phyloP scores from a whole-genome alignment of 1,140 invertebrate genomes.

The Eufriesea mexicana region DNA sequence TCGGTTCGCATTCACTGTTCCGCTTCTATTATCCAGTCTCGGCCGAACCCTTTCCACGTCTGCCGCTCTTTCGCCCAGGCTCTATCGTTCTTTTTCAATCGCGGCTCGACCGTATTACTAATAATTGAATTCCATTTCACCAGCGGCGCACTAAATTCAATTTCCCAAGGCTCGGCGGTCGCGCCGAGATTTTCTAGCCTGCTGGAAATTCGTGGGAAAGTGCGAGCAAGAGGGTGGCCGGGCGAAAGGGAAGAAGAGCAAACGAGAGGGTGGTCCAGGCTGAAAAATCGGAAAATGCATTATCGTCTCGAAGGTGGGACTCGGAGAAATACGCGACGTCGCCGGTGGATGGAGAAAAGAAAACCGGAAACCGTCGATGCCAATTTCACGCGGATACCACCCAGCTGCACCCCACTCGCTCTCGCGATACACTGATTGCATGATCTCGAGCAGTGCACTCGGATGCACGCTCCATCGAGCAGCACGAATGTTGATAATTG shows the following conservation, averaged over 20 bases:
- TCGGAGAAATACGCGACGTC: conserved; percentile 7
- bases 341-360: background rate
- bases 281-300: conserved; percentile 46
- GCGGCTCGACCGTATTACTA: conserved; percentile 61
- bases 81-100: conserved; percentile 57
- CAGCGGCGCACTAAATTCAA: conserved; percentile 63
- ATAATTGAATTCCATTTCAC: conserved; percentile 70
- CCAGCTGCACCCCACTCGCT: background rate
- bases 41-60: background rate
- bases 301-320: background rate
- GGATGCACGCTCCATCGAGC: conserved; percentile 7
- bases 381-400: background rate
- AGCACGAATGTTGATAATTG: conserved; percentile 28
- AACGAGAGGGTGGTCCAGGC: background rate
- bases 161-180: conserved; percentile 55
- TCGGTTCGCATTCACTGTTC: conserved; percentile 24
- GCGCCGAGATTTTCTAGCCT: conserved; percentile 51
- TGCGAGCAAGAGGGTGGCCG: background rate
- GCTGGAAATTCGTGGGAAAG: conserved; percentile 40
- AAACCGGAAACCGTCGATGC: conserved; percentile 14
- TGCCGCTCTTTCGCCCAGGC: conserved; percentile 1
- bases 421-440: conserved; percentile 12
- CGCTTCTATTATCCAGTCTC: conserved; percentile 5
- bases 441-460: background rate
- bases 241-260: no score